Evolutionary conservation across 2,888 invertebrate species (phyloP).

Genomic region (Glaucopsyche alexis): DNA sequence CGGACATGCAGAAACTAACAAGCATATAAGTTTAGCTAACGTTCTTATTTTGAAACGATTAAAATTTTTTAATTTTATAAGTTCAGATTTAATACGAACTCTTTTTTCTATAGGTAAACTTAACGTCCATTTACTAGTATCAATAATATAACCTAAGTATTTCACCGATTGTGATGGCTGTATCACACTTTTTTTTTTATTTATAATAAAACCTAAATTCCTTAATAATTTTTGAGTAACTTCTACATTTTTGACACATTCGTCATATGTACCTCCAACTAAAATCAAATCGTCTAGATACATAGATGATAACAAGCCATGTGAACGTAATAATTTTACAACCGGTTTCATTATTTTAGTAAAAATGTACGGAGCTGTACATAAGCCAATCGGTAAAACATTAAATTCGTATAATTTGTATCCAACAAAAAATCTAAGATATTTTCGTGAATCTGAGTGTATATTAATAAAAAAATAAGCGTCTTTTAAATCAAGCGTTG

Average conservation of each 20-base stretch:
- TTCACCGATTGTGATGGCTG: not conserved
- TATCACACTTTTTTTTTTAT: not conserved
- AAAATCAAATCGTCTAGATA: not conserved
- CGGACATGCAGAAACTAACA: not conserved
- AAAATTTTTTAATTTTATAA: not conserved
- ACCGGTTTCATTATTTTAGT: constrained; percentile 34
- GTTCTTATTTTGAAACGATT: constrained; percentile 21
- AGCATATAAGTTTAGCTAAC: constrained; percentile 1
- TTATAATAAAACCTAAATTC: not conserved
- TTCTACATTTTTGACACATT: constrained; percentile 20
- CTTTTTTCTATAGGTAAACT: constrained; percentile 14
- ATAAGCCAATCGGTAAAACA: constrained; percentile 33
- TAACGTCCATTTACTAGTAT: not conserved
- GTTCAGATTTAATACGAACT: constrained; percentile 8
- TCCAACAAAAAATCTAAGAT: no score
- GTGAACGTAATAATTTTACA: constrained; percentile 10
- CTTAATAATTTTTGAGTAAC: constrained; percentile 11
- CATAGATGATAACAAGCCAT: not conserved
- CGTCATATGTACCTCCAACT: not conserved
- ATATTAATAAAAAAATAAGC: no score
- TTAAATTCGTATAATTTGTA: constrained; percentile 33
- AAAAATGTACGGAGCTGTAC: constrained; percentile 31
- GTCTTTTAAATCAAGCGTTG: no score
- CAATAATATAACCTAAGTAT: constrained; percentile 18
- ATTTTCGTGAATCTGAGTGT: no score